phyloP scores from a whole-genome alignment of 2,888 invertebrate genomes.

The Linyphia triangularis region DNA sequence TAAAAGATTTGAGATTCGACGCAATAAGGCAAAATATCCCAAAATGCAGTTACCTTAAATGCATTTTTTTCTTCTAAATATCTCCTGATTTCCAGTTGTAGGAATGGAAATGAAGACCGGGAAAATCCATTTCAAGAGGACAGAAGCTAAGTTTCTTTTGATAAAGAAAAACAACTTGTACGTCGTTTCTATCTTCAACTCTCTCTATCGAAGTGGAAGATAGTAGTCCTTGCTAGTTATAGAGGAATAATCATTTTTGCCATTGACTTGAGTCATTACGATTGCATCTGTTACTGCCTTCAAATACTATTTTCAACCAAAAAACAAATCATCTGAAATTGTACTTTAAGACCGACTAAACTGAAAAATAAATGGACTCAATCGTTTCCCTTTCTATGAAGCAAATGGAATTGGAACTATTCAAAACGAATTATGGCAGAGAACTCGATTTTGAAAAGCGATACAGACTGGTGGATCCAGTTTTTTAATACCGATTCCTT shows the following conservation, averaged over 20 bases:
- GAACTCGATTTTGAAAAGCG: conserved; percentile 32
- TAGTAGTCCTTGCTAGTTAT: conserved; percentile 17
- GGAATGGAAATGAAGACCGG: background rate
- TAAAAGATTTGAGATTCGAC: too few relatives aligned
- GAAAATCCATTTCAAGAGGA: background rate
- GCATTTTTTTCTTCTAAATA: background rate
- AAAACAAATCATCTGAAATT: conserved; percentile 21
- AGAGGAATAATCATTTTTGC: conserved; percentile 41
- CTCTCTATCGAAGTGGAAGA: background rate
- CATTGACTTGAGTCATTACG: conserved; percentile 44
- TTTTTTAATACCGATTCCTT: conserved; percentile 31
- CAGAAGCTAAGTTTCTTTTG: background rate
- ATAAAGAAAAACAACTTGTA: conserved; percentile 25
- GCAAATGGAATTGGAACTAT: conserved; percentile 28
- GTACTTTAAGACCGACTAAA: conserved; percentile 34
- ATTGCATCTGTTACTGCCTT: conserved; percentile 58
- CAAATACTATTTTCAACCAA: conserved; percentile 26
- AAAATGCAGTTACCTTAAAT: background rate
- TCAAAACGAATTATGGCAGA: conserved; percentile 48
- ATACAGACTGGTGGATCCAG: conserved; percentile 8
- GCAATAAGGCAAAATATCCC: background rate
- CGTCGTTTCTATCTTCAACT: background rate
- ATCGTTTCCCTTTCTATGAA: conserved; percentile 30
- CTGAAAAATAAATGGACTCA: conserved; percentile 50
- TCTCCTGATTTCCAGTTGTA: background rate